These are phyloP conservation scores for Ciconia maguari DNA, from an alignment of 2,113 vertebrate genomes.

Conservation along the genomic window DNA sequence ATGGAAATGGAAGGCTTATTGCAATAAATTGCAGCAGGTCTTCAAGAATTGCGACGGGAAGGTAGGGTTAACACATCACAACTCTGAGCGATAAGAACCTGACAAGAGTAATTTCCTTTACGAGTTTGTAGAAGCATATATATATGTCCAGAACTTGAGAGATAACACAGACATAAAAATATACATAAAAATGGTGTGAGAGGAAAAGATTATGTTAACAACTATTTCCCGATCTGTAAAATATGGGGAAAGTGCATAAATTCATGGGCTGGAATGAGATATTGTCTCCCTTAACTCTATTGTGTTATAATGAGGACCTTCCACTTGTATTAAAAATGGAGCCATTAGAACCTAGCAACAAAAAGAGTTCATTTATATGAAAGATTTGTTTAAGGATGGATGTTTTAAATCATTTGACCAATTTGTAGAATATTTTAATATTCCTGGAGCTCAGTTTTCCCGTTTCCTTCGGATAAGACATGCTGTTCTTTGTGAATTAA, in stretches of 20 bases:
- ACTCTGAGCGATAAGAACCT: constrained; percentile 5
- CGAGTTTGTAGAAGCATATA: not conserved
- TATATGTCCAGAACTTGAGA: constrained; percentile 11
- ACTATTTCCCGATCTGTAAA: constrained; percentile 60
- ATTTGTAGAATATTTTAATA: constrained; percentile 64
- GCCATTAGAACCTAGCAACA: constrained; percentile 60
- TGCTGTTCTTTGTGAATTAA: constrained; percentile 70
- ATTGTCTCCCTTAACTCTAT: constrained; percentile 67
- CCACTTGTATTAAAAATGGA: constrained; percentile 59
- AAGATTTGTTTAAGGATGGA: constrained; percentile 63
- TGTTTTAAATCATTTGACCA: constrained; percentile 65
- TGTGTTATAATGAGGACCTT: constrained; percentile 72
- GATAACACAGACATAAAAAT: constrained; percentile 47
- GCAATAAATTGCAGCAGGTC: not conserved
- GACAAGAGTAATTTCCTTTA: constrained; percentile 23
- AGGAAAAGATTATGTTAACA: constrained; percentile 64
- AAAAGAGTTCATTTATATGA: constrained; percentile 66
- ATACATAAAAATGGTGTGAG: constrained; percentile 43
- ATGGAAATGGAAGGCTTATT: not conserved
- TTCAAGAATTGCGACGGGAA: not conserved
- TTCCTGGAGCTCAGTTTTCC: constrained; percentile 57
- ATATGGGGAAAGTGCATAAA: constrained; percentile 67
- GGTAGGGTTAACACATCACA: constrained; percentile 13
- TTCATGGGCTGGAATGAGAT: constrained; percentile 71
- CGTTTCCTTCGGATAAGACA: constrained; percentile 34